Percentiles rank a stretch among this genome's conserved stretches.
Conservation (phyloP, 2,113 vertebrate genomes). For the Machaerirhynchus nigripectus region DNA sequence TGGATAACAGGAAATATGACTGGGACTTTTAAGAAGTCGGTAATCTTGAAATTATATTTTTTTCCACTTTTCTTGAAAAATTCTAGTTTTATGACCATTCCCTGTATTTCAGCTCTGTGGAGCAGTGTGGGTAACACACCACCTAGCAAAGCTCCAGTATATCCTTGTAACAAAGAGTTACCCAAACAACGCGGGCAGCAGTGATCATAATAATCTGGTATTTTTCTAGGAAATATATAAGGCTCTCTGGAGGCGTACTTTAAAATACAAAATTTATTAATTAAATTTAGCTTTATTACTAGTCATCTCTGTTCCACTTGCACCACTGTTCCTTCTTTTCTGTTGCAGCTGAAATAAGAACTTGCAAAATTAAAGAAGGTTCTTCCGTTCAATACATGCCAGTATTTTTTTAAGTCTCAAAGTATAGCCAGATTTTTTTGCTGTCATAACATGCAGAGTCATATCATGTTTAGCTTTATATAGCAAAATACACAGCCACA, state of each 20-base stretch:
- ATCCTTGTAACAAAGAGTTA: constrained; percentile 6
- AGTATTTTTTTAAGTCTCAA: neutral
- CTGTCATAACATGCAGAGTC: constrained; percentile 28
- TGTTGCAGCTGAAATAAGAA: constrained; percentile 13
- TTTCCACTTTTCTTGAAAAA: neutral
- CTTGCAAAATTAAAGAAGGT: neutral
- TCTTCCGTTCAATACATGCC: neutral
- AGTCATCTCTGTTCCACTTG: neutral
- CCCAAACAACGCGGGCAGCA: constrained; percentile 7
- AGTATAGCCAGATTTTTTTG: neutral
- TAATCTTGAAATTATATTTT: neutral
- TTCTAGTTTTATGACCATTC: neutral
- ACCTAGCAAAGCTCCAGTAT: neutral
- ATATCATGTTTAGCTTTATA: neutral
- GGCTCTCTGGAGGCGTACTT: neutral
- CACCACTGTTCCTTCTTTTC: neutral
- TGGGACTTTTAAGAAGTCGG: neutral
- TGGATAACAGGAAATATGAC: neutral
- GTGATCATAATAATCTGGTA: neutral
- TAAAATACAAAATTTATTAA: constrained; percentile 1
- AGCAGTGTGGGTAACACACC: neutral
- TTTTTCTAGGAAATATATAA: constrained; percentile 7
- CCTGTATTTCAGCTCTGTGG: neutral
- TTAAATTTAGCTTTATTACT: neutral
- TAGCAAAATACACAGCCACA: neutral